Conservation (phyloP, 1,140 invertebrate genomes). For the Cyphomyrmex costatus region DNA sequence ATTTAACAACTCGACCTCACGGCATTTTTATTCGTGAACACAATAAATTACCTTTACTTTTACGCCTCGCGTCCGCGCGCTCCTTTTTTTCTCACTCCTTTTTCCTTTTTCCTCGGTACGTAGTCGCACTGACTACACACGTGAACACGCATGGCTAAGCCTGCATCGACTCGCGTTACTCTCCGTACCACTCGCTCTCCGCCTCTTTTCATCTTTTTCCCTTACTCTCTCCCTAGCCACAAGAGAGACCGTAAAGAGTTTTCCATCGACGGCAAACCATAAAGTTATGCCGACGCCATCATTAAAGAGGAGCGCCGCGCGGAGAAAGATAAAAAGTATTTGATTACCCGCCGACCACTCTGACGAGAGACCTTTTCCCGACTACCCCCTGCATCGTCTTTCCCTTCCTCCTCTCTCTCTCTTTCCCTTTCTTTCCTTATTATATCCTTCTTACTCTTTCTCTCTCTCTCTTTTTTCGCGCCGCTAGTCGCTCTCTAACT, state of each 20-base stretch:
- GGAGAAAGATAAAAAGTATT: slow-evolving; percentile 65
- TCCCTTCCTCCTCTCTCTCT: background rate
- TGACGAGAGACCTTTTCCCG: slow-evolving; percentile 62
- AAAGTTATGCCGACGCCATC: slow-evolving; percentile 65
- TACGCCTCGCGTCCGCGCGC: slow-evolving; percentile 24
- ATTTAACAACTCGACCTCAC: slow-evolving; percentile 58
- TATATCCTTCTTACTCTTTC: background rate
- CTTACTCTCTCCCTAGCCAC: background rate
- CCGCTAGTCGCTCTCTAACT: slow-evolving; percentile 44
- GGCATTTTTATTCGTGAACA: slow-evolving; percentile 56
- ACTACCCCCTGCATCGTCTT: slow-evolving; percentile 9
- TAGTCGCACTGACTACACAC: slow-evolving; percentile 27
- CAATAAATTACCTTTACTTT: slow-evolving; percentile 61
- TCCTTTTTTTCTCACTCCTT: background rate
- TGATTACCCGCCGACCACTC: slow-evolving; percentile 64
- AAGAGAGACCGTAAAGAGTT: slow-evolving; percentile 63
- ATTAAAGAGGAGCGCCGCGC: slow-evolving; percentile 58
- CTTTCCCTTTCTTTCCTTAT: background rate
- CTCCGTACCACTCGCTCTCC: slow-evolving; percentile 21
- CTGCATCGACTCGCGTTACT: slow-evolving; percentile 33
- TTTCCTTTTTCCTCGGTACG: background rate
- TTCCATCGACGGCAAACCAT: slow-evolving; percentile 63
- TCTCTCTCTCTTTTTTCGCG: slow-evolving; percentile 21
- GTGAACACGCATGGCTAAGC: slow-evolving; percentile 41
- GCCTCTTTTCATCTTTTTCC: slow-evolving; percentile 1